These are phyloP conservation scores for Omphaloscelis lunosa DNA, from an alignment of 2,888 invertebrate species.

Conservation along the genomic window DNA sequence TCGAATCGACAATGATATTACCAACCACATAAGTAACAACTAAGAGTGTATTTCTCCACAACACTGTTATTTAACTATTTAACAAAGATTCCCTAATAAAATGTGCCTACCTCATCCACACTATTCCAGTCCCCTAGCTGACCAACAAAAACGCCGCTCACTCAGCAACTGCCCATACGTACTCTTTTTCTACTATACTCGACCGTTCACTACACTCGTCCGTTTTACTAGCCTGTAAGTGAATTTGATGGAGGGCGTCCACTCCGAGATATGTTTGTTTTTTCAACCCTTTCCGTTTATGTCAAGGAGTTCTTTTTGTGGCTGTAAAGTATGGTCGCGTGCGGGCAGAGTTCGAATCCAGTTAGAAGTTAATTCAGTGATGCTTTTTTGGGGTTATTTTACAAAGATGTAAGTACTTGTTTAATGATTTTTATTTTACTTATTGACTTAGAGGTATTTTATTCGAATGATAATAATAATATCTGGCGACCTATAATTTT, in stretches of 20 bases:
- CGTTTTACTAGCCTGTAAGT: constrained; percentile 72
- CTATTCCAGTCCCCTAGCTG: constrained; percentile 67
- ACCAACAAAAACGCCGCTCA: constrained; percentile 79
- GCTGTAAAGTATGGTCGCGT: constrained; percentile 66
- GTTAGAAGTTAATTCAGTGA: constrained; percentile 35
- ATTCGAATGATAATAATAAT: too few species aligned
- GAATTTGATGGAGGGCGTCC: constrained; percentile 80
- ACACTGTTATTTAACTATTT: too few species aligned
- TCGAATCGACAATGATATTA: too few species aligned
- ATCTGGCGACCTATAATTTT: neutral
- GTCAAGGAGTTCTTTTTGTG: constrained; percentile 62
- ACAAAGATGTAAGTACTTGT: constrained; percentile 26
- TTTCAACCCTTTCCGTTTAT: constrained; percentile 63
- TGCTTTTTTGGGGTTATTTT: constrained; percentile 39
- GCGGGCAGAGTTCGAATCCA: constrained; percentile 56
- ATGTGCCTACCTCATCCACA: constrained; percentile 30
- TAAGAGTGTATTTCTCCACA: too few species aligned
- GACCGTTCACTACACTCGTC: constrained; percentile 46
- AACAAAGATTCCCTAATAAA: neutral
- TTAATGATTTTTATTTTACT: neutral
- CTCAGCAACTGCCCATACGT: constrained; percentile 57
- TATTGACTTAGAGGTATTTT: too few species aligned
- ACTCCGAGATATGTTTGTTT: constrained; percentile 54
- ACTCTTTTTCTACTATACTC: constrained; percentile 50
- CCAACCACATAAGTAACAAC: too few species aligned